Evolutionary conservation across 2,888 invertebrate species (phyloP).

Genomic region (Noctua fimbriata): DNA sequence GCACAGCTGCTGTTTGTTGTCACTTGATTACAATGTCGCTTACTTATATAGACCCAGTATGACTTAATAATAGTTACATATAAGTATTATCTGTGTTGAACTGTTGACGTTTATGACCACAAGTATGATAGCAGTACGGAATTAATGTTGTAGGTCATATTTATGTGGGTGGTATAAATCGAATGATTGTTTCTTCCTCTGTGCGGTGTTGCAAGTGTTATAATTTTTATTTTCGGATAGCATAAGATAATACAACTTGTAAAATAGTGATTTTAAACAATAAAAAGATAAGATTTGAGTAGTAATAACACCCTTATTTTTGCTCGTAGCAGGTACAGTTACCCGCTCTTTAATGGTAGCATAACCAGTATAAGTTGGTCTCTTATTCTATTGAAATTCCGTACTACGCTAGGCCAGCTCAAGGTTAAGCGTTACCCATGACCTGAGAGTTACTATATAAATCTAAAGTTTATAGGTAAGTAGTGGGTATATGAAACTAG

Average conservation of each 20-base stretch:
- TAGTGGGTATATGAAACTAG: neutral
- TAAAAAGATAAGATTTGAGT: neutral
- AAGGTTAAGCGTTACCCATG: neutral
- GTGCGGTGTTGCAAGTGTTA: conserved; percentile 18
- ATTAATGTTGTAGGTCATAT: neutral
- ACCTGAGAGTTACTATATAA: neutral
- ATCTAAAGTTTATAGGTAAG: neutral
- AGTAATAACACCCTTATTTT: neutral
- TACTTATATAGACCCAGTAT: conserved; percentile 21
- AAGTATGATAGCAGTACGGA: neutral
- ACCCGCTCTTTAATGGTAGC: neutral
- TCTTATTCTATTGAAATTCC: neutral
- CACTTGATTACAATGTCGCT: conserved; percentile 13
- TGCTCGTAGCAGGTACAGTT: neutral
- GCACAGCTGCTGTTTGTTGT: conserved; percentile 11
- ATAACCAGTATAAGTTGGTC: neutral
- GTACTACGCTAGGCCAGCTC: neutral
- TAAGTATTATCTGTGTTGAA: neutral
- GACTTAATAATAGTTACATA: conserved; percentile 22
- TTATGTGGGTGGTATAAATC: conserved; percentile 1
- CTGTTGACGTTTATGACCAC: conserved; percentile 11
- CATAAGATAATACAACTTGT: neutral
- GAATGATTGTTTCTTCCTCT: conserved; percentile 10
- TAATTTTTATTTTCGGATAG: neutral
- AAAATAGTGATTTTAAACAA: neutral